Conservation (phyloP, 1,140 invertebrate species). For the Bombyx mori region DNA sequence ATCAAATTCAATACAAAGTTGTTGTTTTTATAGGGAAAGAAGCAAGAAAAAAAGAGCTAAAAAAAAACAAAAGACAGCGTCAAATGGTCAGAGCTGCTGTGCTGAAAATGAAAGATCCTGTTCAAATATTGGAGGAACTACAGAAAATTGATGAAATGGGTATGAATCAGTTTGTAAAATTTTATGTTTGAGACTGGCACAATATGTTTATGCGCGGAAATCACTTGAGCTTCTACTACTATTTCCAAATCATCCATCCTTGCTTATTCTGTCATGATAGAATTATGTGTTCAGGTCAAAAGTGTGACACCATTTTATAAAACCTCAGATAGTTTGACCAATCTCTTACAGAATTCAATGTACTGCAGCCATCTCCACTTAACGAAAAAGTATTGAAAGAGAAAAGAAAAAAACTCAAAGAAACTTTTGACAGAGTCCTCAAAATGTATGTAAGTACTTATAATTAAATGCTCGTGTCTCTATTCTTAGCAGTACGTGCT, state of each 20-base stretch:
- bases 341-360: slow-evolving; percentile 89
- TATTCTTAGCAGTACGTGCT: no score
- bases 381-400: slow-evolving; percentile 98
- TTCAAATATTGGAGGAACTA: slow-evolving; percentile 94
- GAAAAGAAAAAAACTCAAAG: slow-evolving; percentile 95
- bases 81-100: slow-evolving; percentile 96
- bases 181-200: no score
- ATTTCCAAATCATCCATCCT: no score
- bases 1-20: not conserved
- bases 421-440: slow-evolving; percentile 94
- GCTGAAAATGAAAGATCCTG: slow-evolving; percentile 98
- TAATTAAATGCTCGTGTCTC: no score
- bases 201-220: no score
- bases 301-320: no score
- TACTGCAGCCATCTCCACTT: slow-evolving; percentile 90
- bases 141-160: slow-evolving; percentile 99
- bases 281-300: no score
- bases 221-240: no score
- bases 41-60: slow-evolving; percentile 96
- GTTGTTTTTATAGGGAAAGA: slow-evolving; percentile 88
- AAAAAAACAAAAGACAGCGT: slow-evolving; percentile 98
- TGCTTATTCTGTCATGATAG: no score
- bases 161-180: slow-evolving; percentile 49
- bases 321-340: no score
- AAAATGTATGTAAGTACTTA: slow-evolving; percentile 94